Evolutionary conservation across 1,140 invertebrate genomes (phyloP), one percentile per base, ranked within the genome.

Genomic region (Scaptomyza montana): DNA sequence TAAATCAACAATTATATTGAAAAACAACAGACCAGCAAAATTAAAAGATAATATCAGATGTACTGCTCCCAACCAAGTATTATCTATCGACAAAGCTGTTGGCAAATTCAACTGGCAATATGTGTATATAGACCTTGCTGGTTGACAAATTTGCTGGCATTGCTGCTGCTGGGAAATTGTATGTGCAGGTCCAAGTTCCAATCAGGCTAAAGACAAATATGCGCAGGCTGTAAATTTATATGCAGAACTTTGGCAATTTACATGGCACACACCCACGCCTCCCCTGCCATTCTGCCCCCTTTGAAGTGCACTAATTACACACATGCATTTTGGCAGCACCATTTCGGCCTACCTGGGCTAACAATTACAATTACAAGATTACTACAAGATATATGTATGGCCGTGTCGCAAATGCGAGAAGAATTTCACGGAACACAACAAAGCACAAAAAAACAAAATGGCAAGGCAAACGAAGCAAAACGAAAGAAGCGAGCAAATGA

Each of bases 201-300:
- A 82, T 74, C 56, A 55, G 64, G 45, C 46, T 39, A 54, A 81
- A 86, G 81, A 76, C 78, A 86, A 87, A 86, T 86, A 81, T 86
- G 61, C 74, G 60, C 57, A 69, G 49, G 12, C 16, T 71, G 60
- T 64, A 77, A 78, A 86, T 86, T 86, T 86, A 86, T 80, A 72
- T 78, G 67, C 78, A 50, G 70, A 51, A 66, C 67, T 72, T 77
- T 78, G 81, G 68, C 78, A 74, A 80, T 78, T 80, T 78, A 63
- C 25, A 74, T 30, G 71, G 45, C 53, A 43, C 28, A 50, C 51
- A 62, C 41, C 45, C 47, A 43, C 46, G 1, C 56, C 25, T 33
- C 39, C 39, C 12, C 30, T 1, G 3, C 30, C 30, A 1, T 16
- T 7, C 45, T 33, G 53, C 46, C 21, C 33, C 33, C 19, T 54